These are phyloP conservation scores for Rhinolophus sinicus DNA, from an alignment of 2,113 vertebrate species.

Conservation along the genomic window DNA sequence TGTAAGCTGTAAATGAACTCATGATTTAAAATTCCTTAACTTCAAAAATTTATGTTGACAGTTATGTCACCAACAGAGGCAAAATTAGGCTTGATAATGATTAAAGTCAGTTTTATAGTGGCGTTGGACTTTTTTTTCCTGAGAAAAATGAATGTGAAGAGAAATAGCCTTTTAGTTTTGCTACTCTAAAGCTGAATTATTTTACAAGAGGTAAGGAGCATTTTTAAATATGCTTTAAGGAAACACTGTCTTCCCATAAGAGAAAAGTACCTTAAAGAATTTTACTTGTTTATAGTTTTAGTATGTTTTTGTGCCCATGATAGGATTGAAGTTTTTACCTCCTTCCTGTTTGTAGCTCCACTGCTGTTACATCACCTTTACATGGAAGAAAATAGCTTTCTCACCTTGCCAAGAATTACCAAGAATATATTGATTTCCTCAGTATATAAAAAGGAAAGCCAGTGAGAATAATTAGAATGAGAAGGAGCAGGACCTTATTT, in stretches of 20 bases:
- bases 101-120: neutral
- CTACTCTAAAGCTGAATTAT: neutral
- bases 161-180: constrained; percentile 45
- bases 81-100: neutral
- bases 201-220: neutral
- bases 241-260: neutral
- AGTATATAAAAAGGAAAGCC: neutral
- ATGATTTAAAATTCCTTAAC: neutral
- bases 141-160: constrained; percentile 7
- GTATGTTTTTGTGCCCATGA: neutral
- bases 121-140: neutral
- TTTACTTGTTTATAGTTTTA: neutral
- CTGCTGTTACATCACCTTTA: neutral
- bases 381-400: neutral
- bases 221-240: constrained; percentile 36
- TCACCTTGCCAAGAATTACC: neutral
- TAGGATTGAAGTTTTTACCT: neutral
- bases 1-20: neutral
- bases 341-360: neutral
- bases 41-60: neutral
- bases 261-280: constrained; percentile 27
- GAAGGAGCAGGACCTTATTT: neutral
- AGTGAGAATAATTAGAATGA: neutral
- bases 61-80: neutral
- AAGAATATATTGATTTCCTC: neutral